These are phyloP conservation scores for Drosophila repletoides DNA, from an alignment of 1,140 invertebrate species.

Conservation along the genomic window DNA sequence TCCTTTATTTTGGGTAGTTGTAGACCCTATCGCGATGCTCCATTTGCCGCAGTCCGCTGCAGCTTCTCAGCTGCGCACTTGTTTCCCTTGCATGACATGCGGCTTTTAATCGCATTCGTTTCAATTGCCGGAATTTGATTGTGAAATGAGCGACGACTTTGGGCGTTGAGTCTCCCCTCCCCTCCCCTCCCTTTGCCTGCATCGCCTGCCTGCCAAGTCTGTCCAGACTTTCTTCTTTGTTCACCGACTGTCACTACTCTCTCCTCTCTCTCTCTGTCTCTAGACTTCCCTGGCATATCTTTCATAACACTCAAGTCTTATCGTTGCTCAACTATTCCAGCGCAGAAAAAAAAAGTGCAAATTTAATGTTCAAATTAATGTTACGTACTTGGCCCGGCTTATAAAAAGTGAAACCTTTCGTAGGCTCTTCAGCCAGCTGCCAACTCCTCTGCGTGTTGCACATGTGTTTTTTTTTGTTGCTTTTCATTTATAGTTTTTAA, in stretches of 20 bases:
- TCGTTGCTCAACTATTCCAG: constrained; percentile 28
- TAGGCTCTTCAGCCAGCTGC: neutral
- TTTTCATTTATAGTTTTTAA: constrained; percentile 75
- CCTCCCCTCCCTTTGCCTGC: neutral
- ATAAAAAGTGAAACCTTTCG: constrained; percentile 66
- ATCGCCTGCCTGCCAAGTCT: neutral
- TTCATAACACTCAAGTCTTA: constrained; percentile 57
- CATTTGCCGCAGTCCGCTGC: constrained; percentile 38
- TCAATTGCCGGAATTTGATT: constrained; percentile 78
- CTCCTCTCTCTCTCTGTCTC: neutral
- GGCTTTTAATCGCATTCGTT: constrained; percentile 78
- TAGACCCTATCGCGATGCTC: constrained; percentile 64
- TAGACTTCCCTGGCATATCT: constrained; percentile 28
- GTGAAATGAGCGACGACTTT: constrained; percentile 65
- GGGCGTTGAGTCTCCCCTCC: constrained; percentile 32
- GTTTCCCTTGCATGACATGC: constrained; percentile 52
- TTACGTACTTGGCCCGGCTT: constrained; percentile 14
- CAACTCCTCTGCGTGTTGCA: constrained; percentile 13
- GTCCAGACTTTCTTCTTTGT: constrained; percentile 28
- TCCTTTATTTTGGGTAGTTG: neutral
- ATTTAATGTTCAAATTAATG: constrained; percentile 33
- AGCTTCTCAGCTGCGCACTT: constrained; percentile 28
- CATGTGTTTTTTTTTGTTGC: constrained; percentile 11
- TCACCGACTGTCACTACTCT: neutral
- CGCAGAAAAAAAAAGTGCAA: constrained; percentile 24